Conservation (phyloP, 2,113 vertebrate genomes). For the Cervus canadensis region DNA sequence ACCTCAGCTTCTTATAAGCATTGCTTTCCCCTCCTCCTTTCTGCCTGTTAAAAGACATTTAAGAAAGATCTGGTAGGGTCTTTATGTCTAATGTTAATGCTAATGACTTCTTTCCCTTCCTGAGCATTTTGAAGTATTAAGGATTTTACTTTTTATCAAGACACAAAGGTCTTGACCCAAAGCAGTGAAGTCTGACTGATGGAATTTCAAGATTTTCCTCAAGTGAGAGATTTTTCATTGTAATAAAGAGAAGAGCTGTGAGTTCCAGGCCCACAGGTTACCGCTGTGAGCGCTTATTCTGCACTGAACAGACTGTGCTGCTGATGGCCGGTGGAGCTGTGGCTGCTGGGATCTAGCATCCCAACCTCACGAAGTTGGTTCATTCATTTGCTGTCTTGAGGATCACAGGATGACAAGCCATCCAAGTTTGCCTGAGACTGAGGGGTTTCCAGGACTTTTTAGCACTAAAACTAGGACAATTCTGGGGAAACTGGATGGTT, state of each 20-base stretch:
- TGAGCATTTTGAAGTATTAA: not conserved
- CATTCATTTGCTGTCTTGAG: not conserved
- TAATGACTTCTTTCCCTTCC: not conserved
- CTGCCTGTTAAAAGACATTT: not conserved
- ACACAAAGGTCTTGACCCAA: not conserved
- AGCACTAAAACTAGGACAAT: not conserved
- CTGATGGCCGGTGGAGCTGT: not conserved
- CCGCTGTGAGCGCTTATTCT: accelerated
- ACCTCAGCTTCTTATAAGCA: not conserved
- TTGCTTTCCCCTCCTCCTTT: not conserved
- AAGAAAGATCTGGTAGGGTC: not conserved
- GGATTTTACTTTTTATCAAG: not conserved
- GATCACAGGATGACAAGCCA: not conserved
- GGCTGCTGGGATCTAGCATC: accelerated
- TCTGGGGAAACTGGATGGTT: not conserved
- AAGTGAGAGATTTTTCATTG: not conserved
- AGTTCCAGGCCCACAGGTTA: not conserved
- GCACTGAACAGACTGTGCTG: accelerated
- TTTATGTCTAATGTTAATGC: not conserved
- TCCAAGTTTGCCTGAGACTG: not conserved
- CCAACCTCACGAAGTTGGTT: not conserved
- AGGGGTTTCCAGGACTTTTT: not conserved
- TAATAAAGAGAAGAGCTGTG: not conserved
- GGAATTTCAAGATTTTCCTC: not conserved
- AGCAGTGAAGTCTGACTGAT: not conserved